Base-by-base conservation (phyloP, 1,140 invertebrate species). In the Lasioglossum baleicum region DNA sequence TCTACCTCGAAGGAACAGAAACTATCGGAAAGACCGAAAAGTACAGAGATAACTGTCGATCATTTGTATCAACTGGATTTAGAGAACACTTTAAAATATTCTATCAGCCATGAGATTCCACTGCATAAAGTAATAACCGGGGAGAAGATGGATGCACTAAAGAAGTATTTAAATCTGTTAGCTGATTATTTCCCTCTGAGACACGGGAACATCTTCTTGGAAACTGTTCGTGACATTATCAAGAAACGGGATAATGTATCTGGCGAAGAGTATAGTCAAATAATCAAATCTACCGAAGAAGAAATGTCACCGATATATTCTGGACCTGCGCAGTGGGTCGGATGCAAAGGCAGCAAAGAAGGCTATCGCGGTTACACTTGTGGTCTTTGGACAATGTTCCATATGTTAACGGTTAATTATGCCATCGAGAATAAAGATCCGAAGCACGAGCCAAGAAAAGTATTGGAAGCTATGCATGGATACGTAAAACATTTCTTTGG, bases 401-500 rank as follows among this genome's bases (percentile, higher is more conserved):
- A 99, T 90, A 97, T 96, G 63, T 91, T 99, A 35, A 98, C 97
- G 13, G 97, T 99, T 0, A 96, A 96, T 90, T 96, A 96, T 66
- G 95, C 95, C 1, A 92, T 94, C 17, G 90, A 93, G 67, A 86
- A 88, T 26, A 79, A 72, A 17, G 82, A 91, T 5, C 91, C 91
- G 40, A 89, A 93, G 17, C 90, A 92, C 63, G 94, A 96, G 75
- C 95, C 95, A 0, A 90, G 93, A 22, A 94, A 96, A 87, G 95
- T 99, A 15, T 92, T 99, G 1, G 92, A 94, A 83, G 96, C 96
- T 1, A 98, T 99, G 94, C 94, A 96, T 89, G 96, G 95, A 10
- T 99, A 99, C 89, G 95, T 99, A 48, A 96, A 97, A 88, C 89
- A 98, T 91, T 99, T 99, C 93, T 99, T 99, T 93, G 97, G 98